Evolutionary conservation across 1,140 invertebrate species (phyloP).

Genomic region (Radopholus similis): DNA sequence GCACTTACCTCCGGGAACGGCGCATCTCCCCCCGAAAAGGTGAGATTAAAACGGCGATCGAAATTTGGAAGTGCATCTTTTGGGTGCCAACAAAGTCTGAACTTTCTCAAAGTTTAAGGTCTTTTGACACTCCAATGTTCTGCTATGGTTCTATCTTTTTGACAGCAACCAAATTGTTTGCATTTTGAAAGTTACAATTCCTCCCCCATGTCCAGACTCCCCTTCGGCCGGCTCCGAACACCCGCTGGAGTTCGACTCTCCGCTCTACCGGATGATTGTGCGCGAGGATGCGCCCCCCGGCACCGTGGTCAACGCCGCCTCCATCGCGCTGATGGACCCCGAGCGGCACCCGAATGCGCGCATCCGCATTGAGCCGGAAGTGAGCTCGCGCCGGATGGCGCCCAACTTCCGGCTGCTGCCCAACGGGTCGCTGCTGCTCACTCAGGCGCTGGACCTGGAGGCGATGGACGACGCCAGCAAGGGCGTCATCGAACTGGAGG

Average conservation of each 20-base stretch:
- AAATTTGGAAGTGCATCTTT: no score
- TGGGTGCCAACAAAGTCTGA: no score
- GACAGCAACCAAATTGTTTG: no score
- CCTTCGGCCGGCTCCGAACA: no score
- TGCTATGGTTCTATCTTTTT: no score
- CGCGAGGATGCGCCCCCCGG: constrained; percentile 34
- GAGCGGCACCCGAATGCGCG: constrained; percentile 15
- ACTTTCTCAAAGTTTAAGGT: no score
- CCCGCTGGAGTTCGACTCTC: constrained; percentile 16
- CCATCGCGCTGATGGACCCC: constrained; percentile 15
- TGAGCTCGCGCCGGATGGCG: neutral
- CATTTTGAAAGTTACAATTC: no score
- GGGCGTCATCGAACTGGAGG: constrained; percentile 36
- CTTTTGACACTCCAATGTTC: no score
- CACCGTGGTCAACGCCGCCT: constrained; percentile 27
- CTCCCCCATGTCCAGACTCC: no score
- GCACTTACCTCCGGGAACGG: no score
- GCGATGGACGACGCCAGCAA: constrained; percentile 17
- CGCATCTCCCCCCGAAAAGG: no score
- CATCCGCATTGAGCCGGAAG: constrained; percentile 25
- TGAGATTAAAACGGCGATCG: no score
- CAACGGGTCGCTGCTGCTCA: constrained; percentile 42
- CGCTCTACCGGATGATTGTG: constrained; percentile 39
- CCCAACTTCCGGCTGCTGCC: constrained; percentile 35
- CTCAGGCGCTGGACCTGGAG: constrained; percentile 31